These are phyloP conservation scores for Mylabris sibirica DNA, from an alignment of 2,888 invertebrate genomes.

Conservation along the genomic window DNA sequence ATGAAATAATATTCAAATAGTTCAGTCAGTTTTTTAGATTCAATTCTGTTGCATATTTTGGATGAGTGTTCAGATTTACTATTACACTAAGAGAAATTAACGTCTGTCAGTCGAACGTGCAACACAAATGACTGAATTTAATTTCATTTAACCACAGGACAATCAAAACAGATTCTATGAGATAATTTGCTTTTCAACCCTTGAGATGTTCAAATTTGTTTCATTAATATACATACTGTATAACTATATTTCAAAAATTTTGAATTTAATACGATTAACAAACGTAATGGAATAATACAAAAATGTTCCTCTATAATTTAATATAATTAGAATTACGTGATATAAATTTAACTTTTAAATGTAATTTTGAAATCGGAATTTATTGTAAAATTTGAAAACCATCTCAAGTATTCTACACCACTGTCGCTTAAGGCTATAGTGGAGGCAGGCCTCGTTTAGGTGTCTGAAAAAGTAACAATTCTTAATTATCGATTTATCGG, in stretches of 20 bases:
- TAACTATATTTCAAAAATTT: not conserved
- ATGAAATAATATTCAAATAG: not conserved
- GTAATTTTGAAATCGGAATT: not conserved
- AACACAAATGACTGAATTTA: constrained; percentile 10
- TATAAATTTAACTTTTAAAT: not conserved
- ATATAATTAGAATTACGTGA: not conserved
- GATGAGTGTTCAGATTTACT: not conserved
- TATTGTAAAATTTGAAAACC: not conserved
- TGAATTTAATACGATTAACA: not conserved
- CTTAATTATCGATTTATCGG: too few species aligned
- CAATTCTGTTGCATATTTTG: constrained; percentile 11
- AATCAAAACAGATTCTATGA: constrained; percentile 14
- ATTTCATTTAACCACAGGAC: constrained; percentile 9
- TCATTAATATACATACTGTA: constrained; percentile 2
- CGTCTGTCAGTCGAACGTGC: constrained; percentile 12
- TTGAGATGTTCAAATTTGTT: constrained; percentile 12
- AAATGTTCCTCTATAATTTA: not conserved
- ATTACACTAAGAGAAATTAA: not conserved
- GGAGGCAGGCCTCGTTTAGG: too few species aligned
- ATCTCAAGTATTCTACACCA: too few species aligned
- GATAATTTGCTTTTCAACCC: constrained; percentile 14
- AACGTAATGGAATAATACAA: not conserved
- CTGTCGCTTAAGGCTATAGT: too few species aligned
- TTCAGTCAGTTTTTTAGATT: not conserved
- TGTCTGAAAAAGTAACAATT: too few species aligned